These are phyloP conservation scores for Sprattus sprattus DNA, from an alignment of 2,113 vertebrate species.

Conservation along the genomic window DNA sequence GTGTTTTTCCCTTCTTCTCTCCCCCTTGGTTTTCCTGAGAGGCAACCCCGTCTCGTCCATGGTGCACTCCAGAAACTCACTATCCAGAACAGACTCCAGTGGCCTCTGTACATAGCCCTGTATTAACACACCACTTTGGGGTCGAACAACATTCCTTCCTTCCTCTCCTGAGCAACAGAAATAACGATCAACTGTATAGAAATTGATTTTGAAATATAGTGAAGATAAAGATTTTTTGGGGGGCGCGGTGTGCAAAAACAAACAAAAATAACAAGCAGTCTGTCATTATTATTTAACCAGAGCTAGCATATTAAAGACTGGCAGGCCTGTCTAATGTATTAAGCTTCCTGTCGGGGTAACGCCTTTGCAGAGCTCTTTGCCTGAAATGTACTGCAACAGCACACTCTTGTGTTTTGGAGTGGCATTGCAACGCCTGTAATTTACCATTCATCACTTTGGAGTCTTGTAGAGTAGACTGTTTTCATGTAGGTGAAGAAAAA, in stretches of 20 bases:
- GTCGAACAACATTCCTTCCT: slow-evolving; percentile 32
- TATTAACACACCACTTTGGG: neutral
- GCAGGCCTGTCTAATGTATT: slow-evolving; percentile 20
- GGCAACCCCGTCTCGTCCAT: neutral
- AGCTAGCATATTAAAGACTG: slow-evolving; percentile 15
- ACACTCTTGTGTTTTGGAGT: slow-evolving; percentile 21
- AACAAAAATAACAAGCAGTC: neutral
- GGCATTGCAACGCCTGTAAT: slow-evolving; percentile 50
- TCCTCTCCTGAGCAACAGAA: slow-evolving; percentile 5
- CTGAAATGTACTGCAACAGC: slow-evolving; percentile 14
- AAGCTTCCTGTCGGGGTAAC: neutral
- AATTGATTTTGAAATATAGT: neutral
- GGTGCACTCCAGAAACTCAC: neutral
- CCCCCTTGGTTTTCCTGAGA: neutral
- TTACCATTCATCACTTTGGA: slow-evolving; percentile 48
- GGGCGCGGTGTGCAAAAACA: neutral
- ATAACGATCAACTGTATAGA: neutral
- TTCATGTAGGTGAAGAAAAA: slow-evolving; percentile 25
- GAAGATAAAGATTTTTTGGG: neutral
- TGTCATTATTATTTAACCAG: neutral
- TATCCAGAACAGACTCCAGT: neutral
- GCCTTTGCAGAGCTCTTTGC: slow-evolving; percentile 25
- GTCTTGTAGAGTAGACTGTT: slow-evolving; percentile 30
- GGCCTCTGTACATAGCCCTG: neutral
- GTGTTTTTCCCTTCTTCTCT: neutral